Base-by-base conservation (phyloP, 2,113 vertebrate genomes). In the Vidua chalybeata region DNA sequence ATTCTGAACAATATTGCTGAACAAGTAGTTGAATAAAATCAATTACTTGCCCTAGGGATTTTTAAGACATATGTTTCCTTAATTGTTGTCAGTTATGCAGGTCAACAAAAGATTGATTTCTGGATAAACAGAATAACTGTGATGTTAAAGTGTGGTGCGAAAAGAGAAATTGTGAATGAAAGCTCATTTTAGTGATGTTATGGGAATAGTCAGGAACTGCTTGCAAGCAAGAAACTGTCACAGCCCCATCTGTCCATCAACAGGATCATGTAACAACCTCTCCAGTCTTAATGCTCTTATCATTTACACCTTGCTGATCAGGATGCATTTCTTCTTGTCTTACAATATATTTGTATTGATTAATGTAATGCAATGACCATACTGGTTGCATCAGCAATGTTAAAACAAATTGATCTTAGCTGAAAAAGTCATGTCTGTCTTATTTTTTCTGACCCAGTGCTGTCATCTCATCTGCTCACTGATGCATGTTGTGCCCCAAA, bases 101-200 rank as follows among this genome's bases (percentile, higher is more conserved):
- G 54, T 92, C 93, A 91, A 92, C 51, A 88, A 94, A 96, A 93
- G 92, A 94, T 30, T 90, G 72, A 93, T 94, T 85, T 84, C 64
- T 81, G 26, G 35, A 72, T 89, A 75, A 95, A 92, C 8, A 48
- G 51, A 87, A 58, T 58, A 89, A 95, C 37, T 91, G 28, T 54
- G 52, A 74, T 23, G 9, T n/a, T 13, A 41, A 82, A 91, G 82
- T 20, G 52, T 15, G 16, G 35, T 41, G 15, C 48, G 62, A 66
- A 94, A 93, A 82, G 49, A 85, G 52, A 95, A 81, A 81, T 26
- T 84, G 41, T 83, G 56, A 81, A 87, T 75, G 78, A 90, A 84
- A 80, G 84, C 23, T 81, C 55, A 63, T 87, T 93, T 72, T 43
- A 67, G 33, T 62, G 71, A 79, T 66, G 28, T 28, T 8, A 75